These are phyloP conservation scores for Thereva nobilitata DNA, from an alignment of 2,888 invertebrate genomes.

Conservation along the genomic window DNA sequence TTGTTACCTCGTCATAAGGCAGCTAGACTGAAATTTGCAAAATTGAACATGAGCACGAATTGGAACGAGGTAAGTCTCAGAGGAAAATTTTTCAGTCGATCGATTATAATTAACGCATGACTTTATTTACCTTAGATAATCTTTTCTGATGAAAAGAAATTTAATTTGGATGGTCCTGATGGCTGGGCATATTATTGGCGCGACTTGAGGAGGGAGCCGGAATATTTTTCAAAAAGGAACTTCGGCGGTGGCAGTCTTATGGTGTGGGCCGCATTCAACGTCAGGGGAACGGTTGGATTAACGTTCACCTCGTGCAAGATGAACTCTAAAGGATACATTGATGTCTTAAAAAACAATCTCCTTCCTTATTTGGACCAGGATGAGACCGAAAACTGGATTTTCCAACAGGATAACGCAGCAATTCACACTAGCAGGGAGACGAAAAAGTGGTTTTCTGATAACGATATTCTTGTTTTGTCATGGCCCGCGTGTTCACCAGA, in stretches of 20 bases:
- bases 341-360: slow-evolving; percentile 18
- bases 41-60: neutral
- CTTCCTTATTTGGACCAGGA: slow-evolving; percentile 9
- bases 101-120: neutral
- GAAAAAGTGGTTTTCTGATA: slow-evolving; percentile 16
- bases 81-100: neutral
- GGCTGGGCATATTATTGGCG: slow-evolving; percentile 29
- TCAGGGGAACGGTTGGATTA: neutral
- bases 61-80: neutral
- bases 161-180: slow-evolving; percentile 36
- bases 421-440: slow-evolving; percentile 23
- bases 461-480: slow-evolving; percentile 32
- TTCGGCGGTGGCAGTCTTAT: slow-evolving; percentile 26
- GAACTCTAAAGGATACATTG: slow-evolving; percentile 6
- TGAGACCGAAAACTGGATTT: too few species aligned
- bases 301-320: slow-evolving; percentile 17
- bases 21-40: slow-evolving; percentile 1
- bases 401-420: slow-evolving; percentile 37
- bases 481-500: slow-evolving; percentile 35
- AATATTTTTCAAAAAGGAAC: slow-evolving; percentile 32
- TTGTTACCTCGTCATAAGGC: slow-evolving; percentile 1
- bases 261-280: slow-evolving; percentile 21
- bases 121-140: slow-evolving; percentile 25
- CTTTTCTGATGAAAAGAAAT: too few species aligned
- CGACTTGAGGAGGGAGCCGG: slow-evolving; percentile 33